phyloP scores from a whole-genome alignment of 2,113 vertebrate species.

The Junco hyemalis region DNA sequence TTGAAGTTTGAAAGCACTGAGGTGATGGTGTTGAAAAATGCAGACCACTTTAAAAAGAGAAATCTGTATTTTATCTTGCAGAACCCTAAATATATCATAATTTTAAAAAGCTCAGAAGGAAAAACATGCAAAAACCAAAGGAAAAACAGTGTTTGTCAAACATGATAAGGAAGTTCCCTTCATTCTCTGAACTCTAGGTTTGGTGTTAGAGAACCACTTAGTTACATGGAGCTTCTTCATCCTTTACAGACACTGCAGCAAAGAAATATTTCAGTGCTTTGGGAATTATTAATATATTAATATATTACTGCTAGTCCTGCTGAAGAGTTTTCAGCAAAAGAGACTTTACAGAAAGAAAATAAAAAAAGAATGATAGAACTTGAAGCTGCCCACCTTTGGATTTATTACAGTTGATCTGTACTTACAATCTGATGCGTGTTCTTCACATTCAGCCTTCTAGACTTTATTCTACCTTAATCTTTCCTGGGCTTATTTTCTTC shows the following conservation, averaged over 20 bases:
- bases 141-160: background rate
- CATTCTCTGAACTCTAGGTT: background rate
- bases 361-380: background rate
- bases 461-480: background rate
- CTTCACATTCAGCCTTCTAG: background rate
- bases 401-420: background rate
- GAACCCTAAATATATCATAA: background rate
- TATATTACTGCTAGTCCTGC: no score
- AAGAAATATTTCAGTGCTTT: background rate
- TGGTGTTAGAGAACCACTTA: background rate
- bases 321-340: background rate
- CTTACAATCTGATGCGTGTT: background rate
- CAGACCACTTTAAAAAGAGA: background rate
- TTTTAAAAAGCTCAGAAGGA: background rate
- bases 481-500: background rate
- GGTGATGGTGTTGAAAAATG: background rate
- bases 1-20: background rate
- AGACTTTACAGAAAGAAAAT: background rate
- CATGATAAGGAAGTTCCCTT: background rate
- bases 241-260: background rate
- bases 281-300: no score
- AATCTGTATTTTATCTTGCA: background rate
- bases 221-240: background rate
- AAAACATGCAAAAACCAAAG: background rate
- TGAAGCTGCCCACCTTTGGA: background rate